Conservation (phyloP, 1,140 invertebrate species). For the Drosophila virilis region DNA sequence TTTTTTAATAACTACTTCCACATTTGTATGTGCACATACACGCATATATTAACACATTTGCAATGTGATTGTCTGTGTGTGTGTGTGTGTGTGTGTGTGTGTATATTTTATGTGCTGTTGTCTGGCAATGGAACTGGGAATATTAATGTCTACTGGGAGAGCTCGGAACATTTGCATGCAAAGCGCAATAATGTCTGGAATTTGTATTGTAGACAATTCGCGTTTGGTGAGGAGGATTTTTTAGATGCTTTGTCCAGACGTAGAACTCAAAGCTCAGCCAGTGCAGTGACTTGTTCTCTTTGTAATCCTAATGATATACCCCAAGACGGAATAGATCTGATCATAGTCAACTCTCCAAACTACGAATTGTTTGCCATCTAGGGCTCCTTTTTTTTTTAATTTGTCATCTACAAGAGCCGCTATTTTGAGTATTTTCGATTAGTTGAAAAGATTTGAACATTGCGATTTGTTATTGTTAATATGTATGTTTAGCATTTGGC, state of each 20-base stretch:
- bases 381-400: too few relatives aligned
- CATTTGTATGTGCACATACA: background rate
- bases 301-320: too few relatives aligned
- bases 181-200: conserved; percentile 49
- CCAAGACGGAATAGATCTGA: too few relatives aligned
- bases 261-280: background rate
- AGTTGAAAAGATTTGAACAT: too few relatives aligned
- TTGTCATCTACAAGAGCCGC: too few relatives aligned
- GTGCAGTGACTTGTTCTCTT: conserved; percentile 8
- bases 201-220: conserved; percentile 33
- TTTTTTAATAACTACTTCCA: background rate
- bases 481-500: background rate
- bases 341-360: too few relatives aligned
- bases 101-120: background rate
- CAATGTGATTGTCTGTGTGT: background rate
- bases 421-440: too few relatives aligned
- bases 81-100: background rate
- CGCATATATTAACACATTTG: background rate
- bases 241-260: conserved; percentile 16
- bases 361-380: background rate
- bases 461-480: too few relatives aligned
- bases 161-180: conserved; percentile 44
- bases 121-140: background rate
- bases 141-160: background rate
- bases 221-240: conserved; percentile 7